A percentile compares a stretch with the other conserved stretches of the same genome.
Conservation (phyloP, 2,797 vertebrate genomes). For the Pipistrellus kuhlii region DNA sequence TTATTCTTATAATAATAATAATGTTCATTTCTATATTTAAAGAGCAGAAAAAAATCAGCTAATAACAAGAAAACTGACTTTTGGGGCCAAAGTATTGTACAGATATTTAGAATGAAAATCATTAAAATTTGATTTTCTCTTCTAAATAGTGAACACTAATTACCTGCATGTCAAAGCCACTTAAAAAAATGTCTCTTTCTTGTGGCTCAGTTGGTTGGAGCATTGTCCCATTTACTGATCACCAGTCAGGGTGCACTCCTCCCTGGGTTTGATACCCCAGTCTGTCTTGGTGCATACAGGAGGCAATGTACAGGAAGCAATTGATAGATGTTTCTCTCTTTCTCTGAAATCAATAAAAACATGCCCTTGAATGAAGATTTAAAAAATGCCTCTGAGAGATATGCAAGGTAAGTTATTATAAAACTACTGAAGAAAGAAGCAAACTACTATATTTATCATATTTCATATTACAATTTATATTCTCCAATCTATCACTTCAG, state of each 20-base stretch:
- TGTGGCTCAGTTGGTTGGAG: background rate
- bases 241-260: no score
- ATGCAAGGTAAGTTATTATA: background rate
- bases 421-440: background rate
- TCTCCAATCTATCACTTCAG: background rate
- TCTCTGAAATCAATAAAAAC: background rate
- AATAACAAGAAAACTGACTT: background rate
- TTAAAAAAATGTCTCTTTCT: background rate
- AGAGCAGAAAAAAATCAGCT: background rate
- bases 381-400: background rate
- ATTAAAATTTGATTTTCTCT: background rate
- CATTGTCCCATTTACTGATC: background rate
- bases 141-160: background rate
- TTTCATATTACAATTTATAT: slow-evolving; percentile 2
- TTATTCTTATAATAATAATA: background rate
- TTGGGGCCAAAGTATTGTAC: background rate
- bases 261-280: background rate
- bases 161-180: background rate
- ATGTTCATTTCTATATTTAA: background rate
- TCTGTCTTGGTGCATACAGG: no score
- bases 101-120: background rate
- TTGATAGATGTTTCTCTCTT: background rate
- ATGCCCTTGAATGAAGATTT: background rate
- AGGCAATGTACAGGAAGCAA: background rate
- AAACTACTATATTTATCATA: background rate